phyloP scores from a whole-genome alignment of 1,140 invertebrate species.

The Danaus melanippus region DNA sequence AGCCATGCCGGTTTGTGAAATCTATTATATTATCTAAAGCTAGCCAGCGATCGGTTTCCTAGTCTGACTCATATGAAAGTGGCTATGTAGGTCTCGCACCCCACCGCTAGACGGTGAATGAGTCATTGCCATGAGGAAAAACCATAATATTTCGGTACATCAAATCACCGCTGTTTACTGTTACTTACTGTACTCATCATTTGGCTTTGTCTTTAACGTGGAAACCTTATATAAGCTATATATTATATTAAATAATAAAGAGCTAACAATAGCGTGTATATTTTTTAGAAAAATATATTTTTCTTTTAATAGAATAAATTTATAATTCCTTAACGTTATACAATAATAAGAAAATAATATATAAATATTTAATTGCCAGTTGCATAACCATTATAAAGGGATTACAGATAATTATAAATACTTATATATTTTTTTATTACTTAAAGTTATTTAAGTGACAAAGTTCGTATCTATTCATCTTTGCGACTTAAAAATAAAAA shows the following conservation, averaged over 20 bases:
- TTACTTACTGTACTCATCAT: conserved; percentile 13
- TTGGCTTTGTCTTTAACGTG: neutral
- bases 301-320: too few species aligned
- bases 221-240: neutral
- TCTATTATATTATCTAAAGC: too few species aligned
- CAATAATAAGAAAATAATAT: too few species aligned
- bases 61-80: conserved; percentile 6
- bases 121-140: conserved; percentile 16
- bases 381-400: too few species aligned
- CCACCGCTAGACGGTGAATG: conserved; percentile 9
- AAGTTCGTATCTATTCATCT: conserved; percentile 1
- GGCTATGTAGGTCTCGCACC: conserved; percentile 1
- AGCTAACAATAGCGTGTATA: too few species aligned
- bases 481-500: conserved; percentile 2
- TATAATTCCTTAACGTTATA: too few species aligned
- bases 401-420: too few species aligned
- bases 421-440: neutral
- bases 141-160: conserved; percentile 17
- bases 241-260: neutral
- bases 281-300: too few species aligned
- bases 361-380: too few species aligned
- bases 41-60: neutral
- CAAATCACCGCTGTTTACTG: conserved; percentile 15
- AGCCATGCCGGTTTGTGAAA: too few species aligned
- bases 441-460: conserved; percentile 1